A percentile compares a stretch with the other conserved stretches of the same genome.
Conservation (phyloP, 2,113 vertebrate species). For the Athene noctua region DNA sequence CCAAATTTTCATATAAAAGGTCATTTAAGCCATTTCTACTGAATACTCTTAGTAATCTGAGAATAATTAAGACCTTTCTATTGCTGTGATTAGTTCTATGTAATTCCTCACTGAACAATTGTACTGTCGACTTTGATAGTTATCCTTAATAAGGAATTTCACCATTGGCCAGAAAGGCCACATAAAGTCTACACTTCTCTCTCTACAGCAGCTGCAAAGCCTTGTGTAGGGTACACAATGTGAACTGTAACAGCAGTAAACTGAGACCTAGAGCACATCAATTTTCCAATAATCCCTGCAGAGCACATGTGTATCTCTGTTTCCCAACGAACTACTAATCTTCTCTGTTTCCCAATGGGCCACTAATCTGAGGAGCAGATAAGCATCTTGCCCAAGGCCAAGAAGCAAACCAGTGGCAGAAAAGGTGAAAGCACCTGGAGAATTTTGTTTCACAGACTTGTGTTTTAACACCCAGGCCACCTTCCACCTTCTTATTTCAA, state of each 20-base stretch:
- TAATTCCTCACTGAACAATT: not conserved
- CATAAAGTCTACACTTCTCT: not conserved
- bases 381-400: constrained; percentile 38
- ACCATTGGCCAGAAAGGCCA: not conserved
- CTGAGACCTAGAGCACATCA: not conserved
- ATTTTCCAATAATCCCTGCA: constrained; percentile 26
- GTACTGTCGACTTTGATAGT: not conserved
- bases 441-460: not conserved
- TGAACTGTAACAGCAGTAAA: not conserved
- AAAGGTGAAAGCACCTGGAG: not conserved
- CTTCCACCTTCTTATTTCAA: not conserved
- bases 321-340: not conserved
- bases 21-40: not conserved
- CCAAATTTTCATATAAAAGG: not conserved
- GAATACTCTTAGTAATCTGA: not conserved
- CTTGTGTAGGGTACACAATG: not conserved
- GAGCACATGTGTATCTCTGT: not conserved
- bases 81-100: not conserved
- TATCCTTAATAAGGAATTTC: not conserved
- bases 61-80: not conserved
- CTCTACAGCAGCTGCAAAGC: not conserved
- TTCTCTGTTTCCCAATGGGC: not conserved
- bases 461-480: not conserved
- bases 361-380: not conserved
- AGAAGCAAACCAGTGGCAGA: not conserved